phyloP scores from a whole-genome alignment of 2,113 vertebrate species.

The Tichodroma muraria region DNA sequence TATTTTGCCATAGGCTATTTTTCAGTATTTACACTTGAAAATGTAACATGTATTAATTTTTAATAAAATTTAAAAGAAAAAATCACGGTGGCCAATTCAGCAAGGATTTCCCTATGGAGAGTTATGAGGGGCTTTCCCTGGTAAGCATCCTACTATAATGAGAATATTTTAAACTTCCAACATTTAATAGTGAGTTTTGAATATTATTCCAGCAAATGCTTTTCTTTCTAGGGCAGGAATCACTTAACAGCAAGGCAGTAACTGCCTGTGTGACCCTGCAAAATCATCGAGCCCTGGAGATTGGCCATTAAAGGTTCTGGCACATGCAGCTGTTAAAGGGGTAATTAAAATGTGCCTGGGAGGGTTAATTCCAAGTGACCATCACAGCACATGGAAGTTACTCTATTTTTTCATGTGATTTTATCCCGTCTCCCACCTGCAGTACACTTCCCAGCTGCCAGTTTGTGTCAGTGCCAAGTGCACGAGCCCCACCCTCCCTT shows the following conservation, averaged over 20 bases:
- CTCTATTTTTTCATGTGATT: background rate
- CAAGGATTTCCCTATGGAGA: background rate
- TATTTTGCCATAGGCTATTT: conserved; percentile 47
- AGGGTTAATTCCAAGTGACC: background rate
- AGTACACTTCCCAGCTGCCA: background rate
- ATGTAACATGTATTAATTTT: conserved; percentile 22
- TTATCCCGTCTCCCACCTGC: background rate
- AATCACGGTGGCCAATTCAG: background rate
- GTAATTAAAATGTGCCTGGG: background rate
- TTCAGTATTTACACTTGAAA: conserved; percentile 46
- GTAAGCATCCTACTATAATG: background rate
- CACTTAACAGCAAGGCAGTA: background rate
- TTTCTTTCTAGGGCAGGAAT: background rate
- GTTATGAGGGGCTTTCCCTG: background rate
- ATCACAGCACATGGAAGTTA: background rate
- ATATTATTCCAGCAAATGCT: background rate
- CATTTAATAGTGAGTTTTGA: background rate
- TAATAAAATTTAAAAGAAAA: conserved; percentile 10
- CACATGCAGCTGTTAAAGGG: background rate
- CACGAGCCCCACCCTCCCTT: background rate
- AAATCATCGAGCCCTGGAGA: background rate
- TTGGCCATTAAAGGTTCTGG: background rate
- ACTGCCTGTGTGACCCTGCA: background rate
- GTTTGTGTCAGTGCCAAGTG: background rate
- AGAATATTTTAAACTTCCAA: background rate